Conservation (phyloP, 2,113 vertebrate species). For the Bufo gargarizans region DNA sequence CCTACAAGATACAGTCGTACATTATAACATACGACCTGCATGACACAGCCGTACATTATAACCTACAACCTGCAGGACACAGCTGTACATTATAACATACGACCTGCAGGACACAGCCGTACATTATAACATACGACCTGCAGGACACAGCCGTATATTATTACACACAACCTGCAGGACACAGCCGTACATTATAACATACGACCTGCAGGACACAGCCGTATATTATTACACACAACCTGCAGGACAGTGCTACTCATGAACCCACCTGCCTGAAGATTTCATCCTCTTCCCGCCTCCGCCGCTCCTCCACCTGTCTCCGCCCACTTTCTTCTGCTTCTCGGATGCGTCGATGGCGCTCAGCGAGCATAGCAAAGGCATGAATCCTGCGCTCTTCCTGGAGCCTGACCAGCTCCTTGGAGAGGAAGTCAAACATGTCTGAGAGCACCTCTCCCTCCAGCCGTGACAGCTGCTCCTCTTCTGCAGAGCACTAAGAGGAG, state of each 20-base stretch:
- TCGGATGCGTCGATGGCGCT: slow-evolving; percentile 80
- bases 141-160: too few relatives aligned
- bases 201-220: too few relatives aligned
- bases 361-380: slow-evolving; percentile 83
- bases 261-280: slow-evolving; percentile 86
- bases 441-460: slow-evolving; percentile 76
- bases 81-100: neutral
- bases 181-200: too few relatives aligned
- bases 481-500: neutral
- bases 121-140: too few relatives aligned
- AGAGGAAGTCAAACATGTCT: slow-evolving; percentile 83
- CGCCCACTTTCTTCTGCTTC: slow-evolving; percentile 90
- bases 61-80: neutral
- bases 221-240: neutral
- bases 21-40: neutral
- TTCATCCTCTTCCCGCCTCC: slow-evolving; percentile 81
- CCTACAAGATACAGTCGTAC: neutral
- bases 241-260: neutral
- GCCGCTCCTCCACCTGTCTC: slow-evolving; percentile 83
- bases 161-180: too few relatives aligned
- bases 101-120: neutral
- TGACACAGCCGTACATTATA: neutral
- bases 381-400: slow-evolving; percentile 89
- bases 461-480: slow-evolving; percentile 71
- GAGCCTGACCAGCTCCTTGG: slow-evolving; percentile 88